phyloP scores from a whole-genome alignment of 2,888 invertebrate species.

The Ectropis crepuscularia region DNA sequence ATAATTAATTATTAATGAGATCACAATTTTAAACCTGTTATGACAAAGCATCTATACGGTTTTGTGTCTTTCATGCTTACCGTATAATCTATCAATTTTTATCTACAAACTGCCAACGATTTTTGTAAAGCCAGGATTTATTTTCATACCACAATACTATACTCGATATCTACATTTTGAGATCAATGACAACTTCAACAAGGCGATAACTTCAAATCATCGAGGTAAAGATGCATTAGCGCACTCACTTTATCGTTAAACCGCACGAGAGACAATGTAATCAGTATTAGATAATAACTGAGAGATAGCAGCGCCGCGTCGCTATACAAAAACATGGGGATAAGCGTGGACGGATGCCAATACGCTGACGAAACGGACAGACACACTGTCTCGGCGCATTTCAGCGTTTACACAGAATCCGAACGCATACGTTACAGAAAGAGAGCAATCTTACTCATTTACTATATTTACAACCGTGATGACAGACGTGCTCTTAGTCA shows the following conservation, averaged over 20 bases:
- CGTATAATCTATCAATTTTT: no score
- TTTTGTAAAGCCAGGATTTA: no score
- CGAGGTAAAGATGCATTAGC: constrained; percentile 5
- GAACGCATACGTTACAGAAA: constrained; percentile 16
- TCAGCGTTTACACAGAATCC: constrained; percentile 38
- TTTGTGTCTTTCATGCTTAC: no score
- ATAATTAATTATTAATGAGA: no score
- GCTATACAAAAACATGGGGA: constrained; percentile 40
- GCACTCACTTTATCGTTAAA: constrained; percentile 12
- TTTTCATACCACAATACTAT: not conserved
- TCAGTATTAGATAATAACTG: constrained; percentile 22
- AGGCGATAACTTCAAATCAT: not conserved
- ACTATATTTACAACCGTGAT: constrained; percentile 25
- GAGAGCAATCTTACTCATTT: constrained; percentile 17
- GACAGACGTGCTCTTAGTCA: constrained; percentile 21
- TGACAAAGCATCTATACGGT: no score
- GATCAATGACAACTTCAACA: no score
- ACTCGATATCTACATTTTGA: not conserved
- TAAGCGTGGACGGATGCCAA: constrained; percentile 61
- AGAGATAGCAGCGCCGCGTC: constrained; percentile 15
- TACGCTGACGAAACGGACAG: constrained; percentile 52
- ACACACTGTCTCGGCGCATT: constrained; percentile 58
- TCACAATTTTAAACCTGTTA: no score
- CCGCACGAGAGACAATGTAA: constrained; percentile 18
- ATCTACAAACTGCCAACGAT: no score